These are phyloP conservation scores for Mesoligia furuncula DNA, from an alignment of 2,888 invertebrate species.

Conservation along the genomic window DNA sequence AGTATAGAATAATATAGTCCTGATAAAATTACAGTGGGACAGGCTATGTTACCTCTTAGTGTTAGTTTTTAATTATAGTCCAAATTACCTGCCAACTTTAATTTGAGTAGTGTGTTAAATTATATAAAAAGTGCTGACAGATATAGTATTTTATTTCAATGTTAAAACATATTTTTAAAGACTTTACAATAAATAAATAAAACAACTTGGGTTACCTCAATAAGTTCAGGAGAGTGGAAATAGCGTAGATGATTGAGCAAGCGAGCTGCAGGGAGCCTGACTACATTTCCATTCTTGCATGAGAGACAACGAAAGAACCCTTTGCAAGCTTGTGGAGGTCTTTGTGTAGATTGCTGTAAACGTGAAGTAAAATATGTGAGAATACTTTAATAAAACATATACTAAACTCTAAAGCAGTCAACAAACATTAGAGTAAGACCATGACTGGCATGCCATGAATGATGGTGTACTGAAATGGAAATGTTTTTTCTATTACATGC, in stretches of 20 bases:
- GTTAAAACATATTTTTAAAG: not conserved
- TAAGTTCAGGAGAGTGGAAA: constrained; percentile 85
- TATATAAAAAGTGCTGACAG: not conserved
- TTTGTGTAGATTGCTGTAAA: constrained; percentile 72
- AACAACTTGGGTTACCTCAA: constrained; percentile 79
- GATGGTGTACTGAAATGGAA: not conserved
- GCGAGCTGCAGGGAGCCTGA: constrained; percentile 82
- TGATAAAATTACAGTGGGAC: not conserved
- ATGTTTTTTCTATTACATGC: not conserved
- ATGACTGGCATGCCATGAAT: not conserved
- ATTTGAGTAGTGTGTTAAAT: not conserved
- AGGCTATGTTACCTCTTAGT: not conserved
- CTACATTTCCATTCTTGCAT: constrained; percentile 82
- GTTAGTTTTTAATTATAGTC: not conserved
- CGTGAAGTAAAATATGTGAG: not conserved
- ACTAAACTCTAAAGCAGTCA: not conserved
- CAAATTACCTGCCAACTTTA: not conserved
- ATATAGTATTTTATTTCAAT: not conserved
- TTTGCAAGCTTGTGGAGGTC: constrained; percentile 82
- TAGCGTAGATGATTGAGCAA: constrained; percentile 89
- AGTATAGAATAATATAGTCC: not conserved
- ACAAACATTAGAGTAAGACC: not conserved
- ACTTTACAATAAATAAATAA: not conserved
- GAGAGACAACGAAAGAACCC: constrained; percentile 89
- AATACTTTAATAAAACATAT: not conserved